Evolutionary conservation across 2,888 invertebrate species (phyloP), one percentile per base, ranked within the genome.

Genomic region (Sphinx pinastri): DNA sequence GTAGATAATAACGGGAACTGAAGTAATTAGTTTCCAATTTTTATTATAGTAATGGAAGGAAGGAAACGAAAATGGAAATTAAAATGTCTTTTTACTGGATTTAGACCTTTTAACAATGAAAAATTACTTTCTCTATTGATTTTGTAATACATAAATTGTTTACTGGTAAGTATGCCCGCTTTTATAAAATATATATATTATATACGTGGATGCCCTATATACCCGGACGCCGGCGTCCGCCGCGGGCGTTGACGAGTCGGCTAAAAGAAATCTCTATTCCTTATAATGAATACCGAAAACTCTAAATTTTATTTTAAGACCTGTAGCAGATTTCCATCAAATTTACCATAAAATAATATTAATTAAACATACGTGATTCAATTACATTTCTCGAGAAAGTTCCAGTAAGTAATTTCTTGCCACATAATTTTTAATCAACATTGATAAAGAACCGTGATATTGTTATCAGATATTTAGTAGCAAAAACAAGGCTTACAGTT

Each of bases 381-480:
- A 49, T 52, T 60, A 67, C 0, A 47, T 49, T 49, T 67, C 51
- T 7, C 14, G 49, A 57, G 25, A 25, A 57, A 57, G 12, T 57
- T 60, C 31, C 52, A 58, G 52, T 47, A 63, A 47, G 25, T 55
- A 45, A 63, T 54, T 31, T 16, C 25, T 13, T 47, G 13, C 59
- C 12, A 54, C 45, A 25, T 51, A 71, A 59, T 60, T 59, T 49
- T 51, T 76, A 78, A 80, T 79, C 75, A 74, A 75, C 72, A 25
- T 59, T 71, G 80, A 78, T 81, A 82, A 79, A 67, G 66, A 63
- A 73, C 16, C 3, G 25, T 57, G 83, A 83, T 83, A 81, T 74
- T 66, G 74, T 72, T 82, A 82, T 83, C 81, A 74, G 72, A 51
- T 72, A 77, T 75, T 76, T 69, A 71, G 72, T 74, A 73, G 70